phyloP scores from a whole-genome alignment of 2,888 invertebrate species.

The Apoderus coryli region DNA sequence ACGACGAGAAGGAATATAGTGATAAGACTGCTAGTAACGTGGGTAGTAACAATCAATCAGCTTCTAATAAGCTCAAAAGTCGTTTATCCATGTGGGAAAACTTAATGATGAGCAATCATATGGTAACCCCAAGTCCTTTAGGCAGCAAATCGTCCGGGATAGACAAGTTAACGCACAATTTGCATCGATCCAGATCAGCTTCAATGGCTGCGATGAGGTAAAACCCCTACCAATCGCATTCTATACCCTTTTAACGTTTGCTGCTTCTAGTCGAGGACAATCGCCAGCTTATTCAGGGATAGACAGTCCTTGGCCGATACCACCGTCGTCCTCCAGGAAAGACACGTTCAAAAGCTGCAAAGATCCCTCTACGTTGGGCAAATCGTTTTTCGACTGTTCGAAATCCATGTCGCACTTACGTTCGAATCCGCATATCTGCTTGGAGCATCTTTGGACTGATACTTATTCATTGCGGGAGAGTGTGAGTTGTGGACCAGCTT shows the following conservation, averaged over 20 bases:
- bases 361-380: slow-evolving; percentile 28
- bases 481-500: slow-evolving; percentile 39
- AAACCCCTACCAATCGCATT: no score
- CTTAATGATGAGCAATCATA: slow-evolving; percentile 18
- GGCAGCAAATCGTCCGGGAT: slow-evolving; percentile 22
- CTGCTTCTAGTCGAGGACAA: slow-evolving; percentile 33
- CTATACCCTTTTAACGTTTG: no score
- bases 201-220: slow-evolving; percentile 38
- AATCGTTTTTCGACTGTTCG: slow-evolving; percentile 24
- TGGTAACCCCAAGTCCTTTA: slow-evolving; percentile 24
- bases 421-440: slow-evolving; percentile 68
- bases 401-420: slow-evolving; percentile 23
- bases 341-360: slow-evolving; percentile 14
- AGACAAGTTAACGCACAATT: slow-evolving; percentile 14
- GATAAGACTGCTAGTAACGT: slow-evolving; percentile 22
- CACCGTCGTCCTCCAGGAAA: slow-evolving; percentile 14
- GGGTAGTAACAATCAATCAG: slow-evolving; percentile 5
- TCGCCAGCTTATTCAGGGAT: slow-evolving; percentile 29
- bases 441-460: slow-evolving; percentile 86
- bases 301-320: slow-evolving; percentile 24
- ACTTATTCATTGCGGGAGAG: slow-evolving; percentile 29
- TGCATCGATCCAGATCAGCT: slow-evolving; percentile 33
- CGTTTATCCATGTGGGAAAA: slow-evolving; percentile 28
- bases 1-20: slow-evolving; percentile 44
- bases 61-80: slow-evolving; percentile 21